A percentile compares a stretch with the other conserved stretches of the same genome.
phyloP scores from a whole-genome alignment of 2,888 invertebrate species.

The Dicyrtomina minuta region DNA sequence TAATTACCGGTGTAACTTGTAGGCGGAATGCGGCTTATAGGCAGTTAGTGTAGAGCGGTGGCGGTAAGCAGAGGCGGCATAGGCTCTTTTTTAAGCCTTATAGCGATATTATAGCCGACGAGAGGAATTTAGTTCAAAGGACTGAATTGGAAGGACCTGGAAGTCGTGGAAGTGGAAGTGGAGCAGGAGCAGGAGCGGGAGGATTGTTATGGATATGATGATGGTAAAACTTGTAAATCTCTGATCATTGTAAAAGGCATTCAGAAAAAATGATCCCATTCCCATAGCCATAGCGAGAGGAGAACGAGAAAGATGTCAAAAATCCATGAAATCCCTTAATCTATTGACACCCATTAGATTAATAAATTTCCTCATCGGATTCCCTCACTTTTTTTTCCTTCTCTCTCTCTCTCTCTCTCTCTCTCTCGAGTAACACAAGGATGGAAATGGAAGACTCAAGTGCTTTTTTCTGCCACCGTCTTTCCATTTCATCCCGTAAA shows the following conservation, averaged over 20 bases:
- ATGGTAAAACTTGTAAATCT: slow-evolving; percentile 14
- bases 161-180: too few relatives aligned
- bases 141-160: too few relatives aligned
- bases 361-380: slow-evolving; percentile 41
- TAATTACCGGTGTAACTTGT: too few relatives aligned
- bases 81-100: too few relatives aligned
- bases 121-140: too few relatives aligned
- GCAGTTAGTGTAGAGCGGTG: too few relatives aligned
- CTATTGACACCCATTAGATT: slow-evolving; percentile 45
- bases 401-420: background rate
- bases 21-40: too few relatives aligned
- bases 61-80: too few relatives aligned
- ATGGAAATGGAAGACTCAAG: background rate
- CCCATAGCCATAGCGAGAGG: background rate
- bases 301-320: slow-evolving; percentile 34
- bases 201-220: background rate
- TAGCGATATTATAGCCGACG: too few relatives aligned
- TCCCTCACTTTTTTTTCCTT: slow-evolving; percentile 17
- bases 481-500: slow-evolving; percentile 22
- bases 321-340: slow-evolving; percentile 45
- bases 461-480: background rate
- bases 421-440: background rate
- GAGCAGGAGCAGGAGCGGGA: background rate
- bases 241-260: background rate
- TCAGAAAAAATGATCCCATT: background rate